phyloP scores from a whole-genome alignment of 2,888 invertebrate species.

The Cephalotes varians region DNA sequence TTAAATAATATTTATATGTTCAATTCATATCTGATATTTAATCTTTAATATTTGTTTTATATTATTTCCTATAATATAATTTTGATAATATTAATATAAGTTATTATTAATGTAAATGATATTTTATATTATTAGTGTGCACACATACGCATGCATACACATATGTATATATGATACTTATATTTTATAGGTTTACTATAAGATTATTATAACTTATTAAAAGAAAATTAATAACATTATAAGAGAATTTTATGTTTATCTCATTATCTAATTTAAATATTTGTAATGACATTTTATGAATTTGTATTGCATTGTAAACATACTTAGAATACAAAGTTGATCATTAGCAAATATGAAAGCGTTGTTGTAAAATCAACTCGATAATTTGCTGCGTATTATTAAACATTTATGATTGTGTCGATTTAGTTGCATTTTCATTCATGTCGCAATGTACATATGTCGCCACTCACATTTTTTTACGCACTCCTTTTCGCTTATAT shows the following conservation, averaged over 20 bases:
- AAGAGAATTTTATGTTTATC: background rate
- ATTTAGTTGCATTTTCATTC: constrained; percentile 6
- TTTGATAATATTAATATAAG: no score
- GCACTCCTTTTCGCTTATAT: constrained; percentile 26
- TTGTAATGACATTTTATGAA: background rate
- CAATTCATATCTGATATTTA: no score
- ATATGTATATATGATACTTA: no score
- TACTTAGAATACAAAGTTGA: background rate
- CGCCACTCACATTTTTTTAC: background rate
- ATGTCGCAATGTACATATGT: constrained; percentile 16
- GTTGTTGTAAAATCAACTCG: background rate
- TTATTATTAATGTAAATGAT: no score
- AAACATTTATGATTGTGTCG: constrained; percentile 3
- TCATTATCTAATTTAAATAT: background rate
- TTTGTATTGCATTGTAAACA: background rate
- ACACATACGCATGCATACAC: no score
- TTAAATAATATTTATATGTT: no score
- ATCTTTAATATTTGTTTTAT: no score
- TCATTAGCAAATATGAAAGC: background rate
- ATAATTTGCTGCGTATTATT: constrained; percentile 25
- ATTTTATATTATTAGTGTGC: no score
- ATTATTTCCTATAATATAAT: no score
- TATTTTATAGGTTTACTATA: no score
- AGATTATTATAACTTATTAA: background rate
- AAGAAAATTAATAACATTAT: background rate